Evolutionary conservation across 35 echinoderm and acorn worm genomes (phyloP).

Genomic region (Stichopus chloronotus): DNA sequence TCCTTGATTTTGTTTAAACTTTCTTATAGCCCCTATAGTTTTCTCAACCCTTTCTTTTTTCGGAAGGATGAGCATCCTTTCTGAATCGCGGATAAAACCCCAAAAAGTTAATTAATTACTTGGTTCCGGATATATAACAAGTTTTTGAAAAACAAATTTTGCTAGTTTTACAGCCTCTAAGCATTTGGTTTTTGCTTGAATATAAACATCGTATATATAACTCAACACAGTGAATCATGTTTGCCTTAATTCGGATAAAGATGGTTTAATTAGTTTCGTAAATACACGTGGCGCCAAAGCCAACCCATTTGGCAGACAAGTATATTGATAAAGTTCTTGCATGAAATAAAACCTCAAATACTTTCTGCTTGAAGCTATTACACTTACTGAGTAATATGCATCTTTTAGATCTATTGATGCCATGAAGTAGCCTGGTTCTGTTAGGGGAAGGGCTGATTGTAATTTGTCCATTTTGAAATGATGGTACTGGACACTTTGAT

Average conservation of each 20-base stretch:
- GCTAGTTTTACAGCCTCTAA: slow-evolving; percentile 5
- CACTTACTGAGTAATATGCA: no score
- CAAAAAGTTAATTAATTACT: not conserved
- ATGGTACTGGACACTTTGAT: slow-evolving; percentile 30
- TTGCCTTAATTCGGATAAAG: not conserved
- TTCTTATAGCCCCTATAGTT: slow-evolving; percentile 7
- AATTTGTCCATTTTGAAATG: no score
- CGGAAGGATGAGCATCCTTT: slow-evolving; percentile 1
- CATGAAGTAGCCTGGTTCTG: not conserved
- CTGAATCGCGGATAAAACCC: slow-evolving; percentile 7
- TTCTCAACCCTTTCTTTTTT: slow-evolving; percentile 8
- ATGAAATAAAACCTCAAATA: no score
- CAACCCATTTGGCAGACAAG: slow-evolving; percentile 35
- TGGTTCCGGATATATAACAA: slow-evolving; percentile 35
- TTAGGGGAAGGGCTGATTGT: not conserved
- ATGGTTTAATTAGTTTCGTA: slow-evolving; percentile 34
- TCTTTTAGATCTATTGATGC: no score
- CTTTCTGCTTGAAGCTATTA: no score
- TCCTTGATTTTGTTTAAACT: slow-evolving; percentile 14
- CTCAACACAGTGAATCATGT: not conserved
- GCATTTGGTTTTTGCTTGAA: slow-evolving; percentile 22
- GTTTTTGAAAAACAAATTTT: not conserved
- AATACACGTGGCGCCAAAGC: slow-evolving; percentile 21
- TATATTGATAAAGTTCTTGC: no score
- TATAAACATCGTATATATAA: slow-evolving; percentile 24